These are phyloP conservation scores for Pseudochaenichthys georgianus DNA, from an alignment of 2,797 vertebrate species.

Conservation along the genomic window DNA sequence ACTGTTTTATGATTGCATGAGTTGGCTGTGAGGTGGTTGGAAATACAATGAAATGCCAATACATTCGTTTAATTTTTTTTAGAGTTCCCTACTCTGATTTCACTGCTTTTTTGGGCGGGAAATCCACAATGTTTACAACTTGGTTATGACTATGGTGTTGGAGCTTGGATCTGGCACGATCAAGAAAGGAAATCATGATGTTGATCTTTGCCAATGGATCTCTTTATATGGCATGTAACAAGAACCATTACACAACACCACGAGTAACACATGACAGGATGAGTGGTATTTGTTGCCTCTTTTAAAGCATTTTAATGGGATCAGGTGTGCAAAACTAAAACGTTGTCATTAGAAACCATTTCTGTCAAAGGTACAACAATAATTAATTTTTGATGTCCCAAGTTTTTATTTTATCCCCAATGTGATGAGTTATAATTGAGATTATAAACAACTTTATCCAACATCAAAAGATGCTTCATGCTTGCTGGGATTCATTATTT, in stretches of 20 bases:
- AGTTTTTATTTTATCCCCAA: neutral
- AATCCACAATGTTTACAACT: neutral
- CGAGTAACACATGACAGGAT: no score
- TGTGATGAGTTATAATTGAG: neutral
- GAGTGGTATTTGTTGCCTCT: neutral
- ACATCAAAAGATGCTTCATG: constrained; percentile 19
- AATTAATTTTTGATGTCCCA: neutral
- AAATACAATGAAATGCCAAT: neutral
- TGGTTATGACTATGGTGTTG: neutral
- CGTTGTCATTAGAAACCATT: neutral
- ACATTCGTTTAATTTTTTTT: neutral
- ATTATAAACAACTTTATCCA: constrained; percentile 16
- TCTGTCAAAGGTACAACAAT: neutral
- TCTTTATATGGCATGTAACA: no score
- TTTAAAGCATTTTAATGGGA: neutral
- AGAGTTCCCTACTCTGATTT: neutral
- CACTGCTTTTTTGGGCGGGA: neutral
- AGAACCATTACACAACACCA: no score
- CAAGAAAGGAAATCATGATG: no score
- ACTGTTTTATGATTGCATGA: constrained; percentile 1
- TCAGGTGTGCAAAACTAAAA: neutral
- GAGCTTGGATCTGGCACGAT: no score
- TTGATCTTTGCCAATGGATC: no score
- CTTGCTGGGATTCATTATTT: constrained; percentile 21
- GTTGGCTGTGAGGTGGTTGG: neutral